Conservation (phyloP, 2,113 vertebrate genomes). For the Pardalotus punctatus region DNA sequence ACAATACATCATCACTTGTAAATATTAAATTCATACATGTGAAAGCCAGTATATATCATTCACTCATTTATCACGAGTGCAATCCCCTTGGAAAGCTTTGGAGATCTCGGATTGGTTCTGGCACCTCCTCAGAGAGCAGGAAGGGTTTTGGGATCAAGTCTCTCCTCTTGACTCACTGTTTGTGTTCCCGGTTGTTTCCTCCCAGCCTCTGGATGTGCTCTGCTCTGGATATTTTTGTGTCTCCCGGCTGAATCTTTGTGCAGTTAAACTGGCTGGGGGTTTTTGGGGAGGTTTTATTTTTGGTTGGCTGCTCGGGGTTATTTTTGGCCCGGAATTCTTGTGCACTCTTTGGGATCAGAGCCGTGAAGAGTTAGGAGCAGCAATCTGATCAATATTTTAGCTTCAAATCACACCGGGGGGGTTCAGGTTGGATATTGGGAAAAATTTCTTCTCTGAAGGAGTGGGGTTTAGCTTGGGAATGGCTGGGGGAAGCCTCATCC, state of each 20-base stretch:
- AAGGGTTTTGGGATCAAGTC: neutral
- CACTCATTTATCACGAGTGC: too few relatives aligned
- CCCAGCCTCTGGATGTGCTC: neutral
- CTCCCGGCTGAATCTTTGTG: neutral
- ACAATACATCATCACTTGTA: too few relatives aligned
- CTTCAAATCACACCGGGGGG: fast-evolving
- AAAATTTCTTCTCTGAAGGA: neutral
- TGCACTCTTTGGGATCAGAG: neutral
- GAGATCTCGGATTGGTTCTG: neutral
- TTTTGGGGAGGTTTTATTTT: neutral
- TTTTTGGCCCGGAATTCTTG: neutral
- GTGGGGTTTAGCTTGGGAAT: neutral
- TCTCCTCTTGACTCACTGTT: neutral
- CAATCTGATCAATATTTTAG: neutral
- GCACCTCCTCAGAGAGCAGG: neutral
- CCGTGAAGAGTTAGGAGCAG: neutral
- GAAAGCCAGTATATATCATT: too few relatives aligned
- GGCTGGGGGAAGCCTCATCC: neutral
- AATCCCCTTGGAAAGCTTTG: neutral
- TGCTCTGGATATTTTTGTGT: neutral
- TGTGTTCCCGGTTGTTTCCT: neutral
- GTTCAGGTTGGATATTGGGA: neutral
- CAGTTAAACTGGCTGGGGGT: neutral
- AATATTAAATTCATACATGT: too few relatives aligned
- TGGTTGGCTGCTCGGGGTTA: fast-evolving